Evolutionary conservation across 2,113 vertebrate species (phyloP), one percentile per base, ranked within the genome.

Genomic region (Platysteira castanea): DNA sequence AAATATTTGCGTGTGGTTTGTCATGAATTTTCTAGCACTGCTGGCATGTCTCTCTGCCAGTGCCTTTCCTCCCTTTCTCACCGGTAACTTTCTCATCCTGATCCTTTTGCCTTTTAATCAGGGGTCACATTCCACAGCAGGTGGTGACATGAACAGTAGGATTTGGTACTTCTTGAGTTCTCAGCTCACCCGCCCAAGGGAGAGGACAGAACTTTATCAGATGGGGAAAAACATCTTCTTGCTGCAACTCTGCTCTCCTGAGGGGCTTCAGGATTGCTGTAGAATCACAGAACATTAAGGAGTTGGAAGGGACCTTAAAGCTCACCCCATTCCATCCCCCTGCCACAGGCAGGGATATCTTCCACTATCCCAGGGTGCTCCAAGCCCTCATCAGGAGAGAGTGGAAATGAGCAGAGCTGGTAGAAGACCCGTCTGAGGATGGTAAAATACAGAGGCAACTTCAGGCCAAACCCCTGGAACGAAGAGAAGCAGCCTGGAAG

Each of bases 1-100:
- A 76, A 77, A 73, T 95, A 88, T 90, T 94, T 80, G 63, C 65
- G 68, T 87, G 67, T 83, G 57, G 41, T 89, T 90, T 86, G 71
- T 52, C n/a, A 12, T 49, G 31, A 44, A 31, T 90, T 88, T 85
- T 35, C 67, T 60, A 50, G 65, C 75, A 49, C 53, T 8, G 14
- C 14, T 60, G 53, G 15, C 16, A 13, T 8, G 6, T 47, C 56
- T 50, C 35, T 79, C 61, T 78, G 61, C n/a, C 18, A 42, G 42
- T 42, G 56, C 39, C 11, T 6, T 87, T 74, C 59, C 12, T 81
- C 23, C 13, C 1, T 54, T 81, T 57, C 54, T 42, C 17, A 7
- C 21, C 15, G 44, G n/a, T 17, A 13, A 15, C 27, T 78, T 87
- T 54, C 49, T 52, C 39, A 41, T 47, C 14, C 4, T 6, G 3